Percentiles rank a stretch among this genome's conserved stretches.
These are phyloP conservation scores for Brachyrhaphis roseni DNA, from an alignment of 2,797 vertebrate genomes.

Conservation along the genomic window DNA sequence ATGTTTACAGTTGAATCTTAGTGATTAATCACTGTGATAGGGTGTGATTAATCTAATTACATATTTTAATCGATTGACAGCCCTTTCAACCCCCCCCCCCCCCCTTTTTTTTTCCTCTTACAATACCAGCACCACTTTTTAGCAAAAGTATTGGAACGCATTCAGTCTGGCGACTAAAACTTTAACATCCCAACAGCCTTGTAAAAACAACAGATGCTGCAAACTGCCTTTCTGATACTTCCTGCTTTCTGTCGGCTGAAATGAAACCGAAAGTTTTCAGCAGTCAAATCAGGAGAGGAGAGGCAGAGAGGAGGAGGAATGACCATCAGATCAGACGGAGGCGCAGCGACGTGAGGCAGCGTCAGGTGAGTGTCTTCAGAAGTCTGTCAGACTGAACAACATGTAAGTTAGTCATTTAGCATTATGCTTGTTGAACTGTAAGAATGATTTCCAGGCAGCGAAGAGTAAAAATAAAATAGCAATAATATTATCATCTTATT, in stretches of 20 bases:
- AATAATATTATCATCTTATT: too few relatives aligned
- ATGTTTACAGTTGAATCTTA: too few relatives aligned
- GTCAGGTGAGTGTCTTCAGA: neutral
- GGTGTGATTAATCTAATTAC: too few relatives aligned
- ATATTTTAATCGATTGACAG: too few relatives aligned
- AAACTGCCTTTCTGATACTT: neutral
- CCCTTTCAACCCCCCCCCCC: too few relatives aligned
- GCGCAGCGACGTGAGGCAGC: neutral
- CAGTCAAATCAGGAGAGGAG: neutral
- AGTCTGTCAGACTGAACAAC: neutral
- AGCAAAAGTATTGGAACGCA: neutral
- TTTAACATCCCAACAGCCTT: neutral
- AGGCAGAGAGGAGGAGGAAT: neutral
- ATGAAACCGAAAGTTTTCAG: slow-evolving; percentile 29
- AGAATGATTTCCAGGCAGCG: neutral
- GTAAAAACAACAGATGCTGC: neutral
- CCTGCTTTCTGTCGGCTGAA: neutral
- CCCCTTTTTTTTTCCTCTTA: too few relatives aligned
- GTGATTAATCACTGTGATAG: too few relatives aligned
- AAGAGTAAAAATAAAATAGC: neutral
- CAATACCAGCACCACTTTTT: too few relatives aligned
- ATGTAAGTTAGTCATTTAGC: neutral
- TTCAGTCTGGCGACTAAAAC: neutral
- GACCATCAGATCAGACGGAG: neutral
- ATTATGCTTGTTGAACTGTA: neutral